Conservation (phyloP, 2,113 vertebrate species). For the Dicrurus megarhynchus region DNA sequence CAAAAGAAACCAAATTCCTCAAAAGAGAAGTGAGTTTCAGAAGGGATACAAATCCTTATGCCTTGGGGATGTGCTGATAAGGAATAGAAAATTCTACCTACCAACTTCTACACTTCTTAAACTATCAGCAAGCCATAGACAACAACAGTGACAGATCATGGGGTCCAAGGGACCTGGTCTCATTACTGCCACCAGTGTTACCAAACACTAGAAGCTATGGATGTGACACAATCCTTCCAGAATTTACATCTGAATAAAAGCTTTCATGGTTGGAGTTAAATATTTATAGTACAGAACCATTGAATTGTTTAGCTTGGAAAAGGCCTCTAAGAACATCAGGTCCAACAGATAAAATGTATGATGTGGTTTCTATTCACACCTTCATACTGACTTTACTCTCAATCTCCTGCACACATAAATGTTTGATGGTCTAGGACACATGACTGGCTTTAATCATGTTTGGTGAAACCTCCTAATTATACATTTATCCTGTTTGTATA, state of each 20-base stretch:
- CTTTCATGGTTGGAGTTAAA: neutral
- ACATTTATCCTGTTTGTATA: neutral
- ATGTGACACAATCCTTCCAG: neutral
- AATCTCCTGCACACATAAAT: neutral
- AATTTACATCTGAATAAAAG: neutral
- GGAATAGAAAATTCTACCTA: neutral
- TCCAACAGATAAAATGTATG: neutral
- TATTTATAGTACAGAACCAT: neutral
- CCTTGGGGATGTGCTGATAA: neutral
- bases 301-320: neutral
- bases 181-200: neutral
- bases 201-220: neutral
- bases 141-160: neutral
- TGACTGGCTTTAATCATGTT: constrained; percentile 37
- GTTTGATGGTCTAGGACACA: neutral
- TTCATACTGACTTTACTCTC: neutral
- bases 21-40: neutral
- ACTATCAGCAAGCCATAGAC: neutral
- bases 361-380: neutral
- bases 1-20: neutral
- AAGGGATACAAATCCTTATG: neutral
- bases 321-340: neutral
- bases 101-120: neutral
- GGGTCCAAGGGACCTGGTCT: neutral
- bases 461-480: constrained; percentile 19